Conservation (phyloP, 64 coral and sea anemone genomes). For the Montipora efflorescens region DNA sequence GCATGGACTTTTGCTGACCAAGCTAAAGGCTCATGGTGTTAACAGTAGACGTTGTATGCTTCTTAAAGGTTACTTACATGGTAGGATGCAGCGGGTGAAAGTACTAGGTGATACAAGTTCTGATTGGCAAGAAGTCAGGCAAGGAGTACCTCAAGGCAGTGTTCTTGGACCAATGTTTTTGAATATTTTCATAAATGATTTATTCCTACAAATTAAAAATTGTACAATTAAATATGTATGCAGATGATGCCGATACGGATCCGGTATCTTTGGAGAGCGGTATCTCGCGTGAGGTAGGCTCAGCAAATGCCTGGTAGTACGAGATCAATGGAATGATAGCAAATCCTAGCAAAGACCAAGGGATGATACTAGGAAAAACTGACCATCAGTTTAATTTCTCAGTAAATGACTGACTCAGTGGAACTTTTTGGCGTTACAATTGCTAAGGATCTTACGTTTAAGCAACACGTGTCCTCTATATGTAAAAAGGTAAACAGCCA, state of each 20-base stretch:
- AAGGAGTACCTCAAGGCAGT: not conserved
- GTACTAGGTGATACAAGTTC: not conserved
- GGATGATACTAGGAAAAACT: conserved; percentile 37
- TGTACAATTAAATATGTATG: too few species aligned
- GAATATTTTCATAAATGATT: not conserved
- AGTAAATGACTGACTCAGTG: too few species aligned
- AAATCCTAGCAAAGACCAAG: conserved; percentile 39
- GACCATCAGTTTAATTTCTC: conserved; percentile 13
- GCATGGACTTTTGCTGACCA: not conserved
- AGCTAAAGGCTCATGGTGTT: not conserved
- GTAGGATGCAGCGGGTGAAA: too few species aligned
- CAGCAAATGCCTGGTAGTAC: not conserved
- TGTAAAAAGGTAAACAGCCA: too few species aligned
- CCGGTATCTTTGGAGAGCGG: too few species aligned
- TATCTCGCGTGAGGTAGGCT: too few species aligned
- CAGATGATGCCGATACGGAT: too few species aligned
- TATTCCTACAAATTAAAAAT: not conserved
- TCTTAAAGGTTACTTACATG: too few species aligned
- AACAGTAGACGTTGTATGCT: not conserved
- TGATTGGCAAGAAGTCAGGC: not conserved
- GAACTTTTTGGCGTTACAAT: too few species aligned
- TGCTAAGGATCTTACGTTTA: too few species aligned
- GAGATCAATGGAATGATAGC: conserved; percentile 29
- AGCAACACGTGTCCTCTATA: too few species aligned
- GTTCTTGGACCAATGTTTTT: not conserved